Conservation (phyloP, 2,888 invertebrate genomes). For the Enoplolaimus lenunculus region DNA sequence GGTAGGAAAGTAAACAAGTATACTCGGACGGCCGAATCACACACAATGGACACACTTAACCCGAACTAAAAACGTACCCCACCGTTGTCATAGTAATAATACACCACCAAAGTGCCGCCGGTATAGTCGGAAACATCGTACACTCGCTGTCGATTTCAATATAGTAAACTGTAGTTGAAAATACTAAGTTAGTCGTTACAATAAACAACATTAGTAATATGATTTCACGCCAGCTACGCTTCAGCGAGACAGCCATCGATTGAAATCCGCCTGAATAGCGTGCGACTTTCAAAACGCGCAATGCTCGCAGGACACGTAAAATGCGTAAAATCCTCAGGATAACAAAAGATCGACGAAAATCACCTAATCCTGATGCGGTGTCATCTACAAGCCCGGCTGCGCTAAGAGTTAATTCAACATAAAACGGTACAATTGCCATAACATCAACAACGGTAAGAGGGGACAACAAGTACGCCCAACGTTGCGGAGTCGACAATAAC, state of each 20-base stretch:
- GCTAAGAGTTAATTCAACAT: no score
- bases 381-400: no score
- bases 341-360: slow-evolving; percentile 9
- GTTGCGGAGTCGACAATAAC: not conserved
- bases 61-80: no score
- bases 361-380: no score
- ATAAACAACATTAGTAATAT: slow-evolving; percentile 12
- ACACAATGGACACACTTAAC: no score
- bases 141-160: not conserved
- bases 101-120: slow-evolving; percentile 12
- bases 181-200: slow-evolving; percentile 8
- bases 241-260: slow-evolving; percentile 8
- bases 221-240: slow-evolving; percentile 14
- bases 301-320: slow-evolving; percentile 8
- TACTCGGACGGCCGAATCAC: no score
- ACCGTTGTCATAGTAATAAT: slow-evolving; percentile 16
- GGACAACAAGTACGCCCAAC: not conserved
- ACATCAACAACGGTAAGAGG: slow-evolving; percentile 15
- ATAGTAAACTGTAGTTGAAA: slow-evolving; percentile 14
- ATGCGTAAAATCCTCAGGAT: slow-evolving; percentile 5
- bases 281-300: slow-evolving; percentile 14
- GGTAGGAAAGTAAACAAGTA: no score
- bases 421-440: slow-evolving; percentile 9
- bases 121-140: slow-evolving; percentile 8
- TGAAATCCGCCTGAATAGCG: slow-evolving; percentile 15